Evolutionary conservation across 2,113 vertebrate genomes (phyloP).

Genomic region (Gadus macrocephalus): DNA sequence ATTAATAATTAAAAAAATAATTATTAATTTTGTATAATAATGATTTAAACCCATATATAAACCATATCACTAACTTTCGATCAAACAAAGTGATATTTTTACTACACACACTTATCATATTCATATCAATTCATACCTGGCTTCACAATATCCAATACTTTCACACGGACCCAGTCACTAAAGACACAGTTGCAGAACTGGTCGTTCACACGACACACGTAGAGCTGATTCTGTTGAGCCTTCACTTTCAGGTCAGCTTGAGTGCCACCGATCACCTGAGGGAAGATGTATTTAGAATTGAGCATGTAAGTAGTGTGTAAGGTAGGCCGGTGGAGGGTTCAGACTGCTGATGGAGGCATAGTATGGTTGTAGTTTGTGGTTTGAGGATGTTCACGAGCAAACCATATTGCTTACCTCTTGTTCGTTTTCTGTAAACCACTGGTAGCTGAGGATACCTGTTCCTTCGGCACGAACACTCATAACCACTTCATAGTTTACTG

Average conservation of each 20-base stretch:
- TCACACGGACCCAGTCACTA: conserved; percentile 81
- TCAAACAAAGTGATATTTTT: no score
- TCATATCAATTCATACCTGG: conserved; percentile 43
- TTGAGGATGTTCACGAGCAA: no score
- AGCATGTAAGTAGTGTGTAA: no score
- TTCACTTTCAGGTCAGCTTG: conserved; percentile 67
- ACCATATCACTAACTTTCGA: no score
- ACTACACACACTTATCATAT: not conserved
- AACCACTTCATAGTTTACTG: conserved; percentile 66
- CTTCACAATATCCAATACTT: conserved; percentile 65
- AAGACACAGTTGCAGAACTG: conserved; percentile 62
- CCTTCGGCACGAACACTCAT: conserved; percentile 75
- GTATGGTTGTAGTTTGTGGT: no score
- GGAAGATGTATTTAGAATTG: not conserved
- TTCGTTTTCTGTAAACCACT: conserved; percentile 76
- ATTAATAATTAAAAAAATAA: no score
- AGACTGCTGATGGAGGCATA: no score
- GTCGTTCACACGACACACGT: conserved; percentile 79
- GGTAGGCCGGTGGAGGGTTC: no score
- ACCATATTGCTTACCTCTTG: conserved; percentile 58
- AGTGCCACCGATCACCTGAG: conserved; percentile 69
- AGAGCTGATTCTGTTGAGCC: conserved; percentile 67
- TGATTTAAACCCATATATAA: no score
- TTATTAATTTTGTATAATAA: no score
- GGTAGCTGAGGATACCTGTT: conserved; percentile 67